A percentile compares a stretch with the other conserved stretches of the same genome.
Conservation (phyloP, 2,888 invertebrate species). For the Drosophila neutralis region DNA sequence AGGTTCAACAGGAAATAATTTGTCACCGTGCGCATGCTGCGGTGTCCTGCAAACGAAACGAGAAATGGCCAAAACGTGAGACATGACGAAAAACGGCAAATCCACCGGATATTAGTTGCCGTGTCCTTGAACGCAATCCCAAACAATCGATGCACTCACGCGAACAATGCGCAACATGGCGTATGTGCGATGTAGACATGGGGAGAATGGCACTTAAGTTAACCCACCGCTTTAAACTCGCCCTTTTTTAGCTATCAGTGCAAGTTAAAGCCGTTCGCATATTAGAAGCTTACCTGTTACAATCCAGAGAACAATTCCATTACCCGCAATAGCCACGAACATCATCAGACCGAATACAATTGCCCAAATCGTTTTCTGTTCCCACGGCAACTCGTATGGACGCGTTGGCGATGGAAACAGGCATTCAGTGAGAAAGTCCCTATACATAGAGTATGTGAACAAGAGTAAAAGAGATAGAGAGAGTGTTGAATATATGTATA, state of each 20-base stretch:
- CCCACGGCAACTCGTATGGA: slow-evolving; percentile 88
- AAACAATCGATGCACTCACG: slow-evolving; percentile 2
- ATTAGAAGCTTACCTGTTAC: slow-evolving; percentile 89
- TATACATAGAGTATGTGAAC: slow-evolving; percentile 64
- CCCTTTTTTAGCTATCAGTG: slow-evolving; percentile 3
- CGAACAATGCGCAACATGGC: slow-evolving; percentile 24
- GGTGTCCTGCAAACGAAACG: slow-evolving; percentile 87
- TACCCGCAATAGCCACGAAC: slow-evolving; percentile 92
- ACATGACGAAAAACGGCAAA: slow-evolving; percentile 44
- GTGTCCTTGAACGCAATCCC: slow-evolving; percentile 13
- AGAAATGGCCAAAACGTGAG: slow-evolving; percentile 19
- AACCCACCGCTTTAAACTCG: slow-evolving; percentile 11
- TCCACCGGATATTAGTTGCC: slow-evolving; percentile 44
- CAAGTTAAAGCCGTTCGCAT: slow-evolving; percentile 1
- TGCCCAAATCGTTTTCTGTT: slow-evolving; percentile 90
- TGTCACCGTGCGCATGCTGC: slow-evolving; percentile 94
- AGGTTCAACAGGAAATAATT: slow-evolving; percentile 96
- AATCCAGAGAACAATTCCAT: slow-evolving; percentile 97
- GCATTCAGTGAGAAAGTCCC: slow-evolving; percentile 87
- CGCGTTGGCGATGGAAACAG: slow-evolving; percentile 86
- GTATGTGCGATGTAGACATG: slow-evolving; percentile 35
- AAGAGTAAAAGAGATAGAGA: background rate
- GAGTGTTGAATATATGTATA: background rate
- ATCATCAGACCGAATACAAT: slow-evolving; percentile 91
- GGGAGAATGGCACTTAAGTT: slow-evolving; percentile 5